These are phyloP conservation scores for Mastomys natalensis DNA, from an alignment of 2,113 vertebrate genomes.

Conservation along the genomic window DNA sequence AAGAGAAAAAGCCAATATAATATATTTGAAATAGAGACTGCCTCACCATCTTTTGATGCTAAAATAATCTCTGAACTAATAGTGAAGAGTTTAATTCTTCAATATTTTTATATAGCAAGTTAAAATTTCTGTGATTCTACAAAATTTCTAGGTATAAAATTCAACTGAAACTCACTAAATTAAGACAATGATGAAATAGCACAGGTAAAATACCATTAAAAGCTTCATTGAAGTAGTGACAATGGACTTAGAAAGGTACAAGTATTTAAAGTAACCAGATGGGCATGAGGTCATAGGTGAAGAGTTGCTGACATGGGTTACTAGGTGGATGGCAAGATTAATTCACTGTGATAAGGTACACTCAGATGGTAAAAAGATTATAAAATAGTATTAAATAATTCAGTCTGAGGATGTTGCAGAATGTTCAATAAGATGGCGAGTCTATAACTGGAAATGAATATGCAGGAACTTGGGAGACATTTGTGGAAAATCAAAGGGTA, in stretches of 20 bases:
- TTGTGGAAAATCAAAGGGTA: conserved; percentile 4
- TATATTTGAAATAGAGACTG: conserved; percentile 26
- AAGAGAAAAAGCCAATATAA: background rate
- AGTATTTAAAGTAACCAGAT: conserved; percentile 26
- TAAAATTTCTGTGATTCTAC: conserved; percentile 5
- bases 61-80: conserved; percentile 45
- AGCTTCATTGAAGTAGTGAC: conserved; percentile 27
- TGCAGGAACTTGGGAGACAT: conserved; percentile 25
- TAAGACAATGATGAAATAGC: conserved; percentile 8
- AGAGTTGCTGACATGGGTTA: conserved; percentile 2
- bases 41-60: conserved; percentile 47
- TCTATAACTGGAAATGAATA: conserved; percentile 51
- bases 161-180: conserved; percentile 40
- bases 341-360: conserved; percentile 19
- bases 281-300: conserved; percentile 27
- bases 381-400: conserved; percentile 54
- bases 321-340: background rate
- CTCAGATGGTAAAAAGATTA: conserved; percentile 1
- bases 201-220: conserved; percentile 24
- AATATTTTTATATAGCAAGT: conserved; percentile 16
- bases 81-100: conserved; percentile 47
- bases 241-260: background rate
- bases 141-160: conserved; percentile 44
- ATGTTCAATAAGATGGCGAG: background rate
- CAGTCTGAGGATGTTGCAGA: conserved; percentile 25